Evolutionary conservation across 2,888 invertebrate genomes (phyloP).

Genomic region (Agrotis ipsilon): DNA sequence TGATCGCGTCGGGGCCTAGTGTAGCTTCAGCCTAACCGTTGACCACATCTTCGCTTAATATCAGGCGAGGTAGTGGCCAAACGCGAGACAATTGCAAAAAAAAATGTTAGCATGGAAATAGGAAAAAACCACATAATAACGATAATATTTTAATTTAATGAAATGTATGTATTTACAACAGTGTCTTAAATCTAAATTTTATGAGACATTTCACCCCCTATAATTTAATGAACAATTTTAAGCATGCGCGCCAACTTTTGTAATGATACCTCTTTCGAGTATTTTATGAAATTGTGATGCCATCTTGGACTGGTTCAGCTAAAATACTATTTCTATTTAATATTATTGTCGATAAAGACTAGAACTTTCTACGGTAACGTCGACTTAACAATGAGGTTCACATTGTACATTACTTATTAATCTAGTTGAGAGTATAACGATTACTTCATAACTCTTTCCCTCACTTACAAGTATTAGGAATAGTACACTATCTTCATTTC

Average conservation of each 20-base stretch:
- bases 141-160: background rate
- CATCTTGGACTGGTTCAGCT: slow-evolving; percentile 6
- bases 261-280: background rate
- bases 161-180: slow-evolving; percentile 47
- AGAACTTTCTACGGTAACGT: slow-evolving; percentile 59
- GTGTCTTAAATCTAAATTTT: slow-evolving; percentile 21
- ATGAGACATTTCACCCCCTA: slow-evolving; percentile 24
- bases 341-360: slow-evolving; percentile 52
- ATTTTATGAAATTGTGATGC: slow-evolving; percentile 22
- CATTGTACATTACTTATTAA: slow-evolving; percentile 16
- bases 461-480: slow-evolving; percentile 39
- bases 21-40: too few relatives aligned
- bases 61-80: too few relatives aligned
- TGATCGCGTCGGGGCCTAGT: too few relatives aligned
- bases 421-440: slow-evolving; percentile 3
- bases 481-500: slow-evolving; percentile 4
- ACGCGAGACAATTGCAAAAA: too few relatives aligned
- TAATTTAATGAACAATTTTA: background rate
- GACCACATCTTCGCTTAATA: too few relatives aligned
- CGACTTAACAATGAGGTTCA: slow-evolving; percentile 41
- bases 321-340: slow-evolving; percentile 10
- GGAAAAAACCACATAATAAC: background rate
- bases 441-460: background rate
- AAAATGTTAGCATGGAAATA: background rate
- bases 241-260: background rate